Evolutionary conservation across 2,888 invertebrate species (phyloP), one percentile per base, ranked within the genome.

Genomic region (Chloroclysta siterata): DNA sequence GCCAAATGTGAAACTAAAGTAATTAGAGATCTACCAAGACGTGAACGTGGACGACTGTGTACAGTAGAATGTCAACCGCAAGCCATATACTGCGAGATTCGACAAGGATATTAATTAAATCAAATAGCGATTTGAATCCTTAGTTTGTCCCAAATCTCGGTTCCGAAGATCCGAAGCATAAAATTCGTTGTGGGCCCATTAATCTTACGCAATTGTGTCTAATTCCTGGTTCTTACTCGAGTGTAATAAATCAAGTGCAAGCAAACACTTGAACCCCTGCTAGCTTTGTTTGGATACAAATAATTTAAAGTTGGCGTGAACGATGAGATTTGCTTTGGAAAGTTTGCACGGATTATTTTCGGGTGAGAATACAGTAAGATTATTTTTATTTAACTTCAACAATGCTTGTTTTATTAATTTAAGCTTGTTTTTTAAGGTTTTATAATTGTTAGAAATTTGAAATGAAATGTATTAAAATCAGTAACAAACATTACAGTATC

Each of bases 131-230:
- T 60, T 53, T 47, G 15, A 47, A 48, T 48, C 41, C 44, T 11
- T 48, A 39, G 36, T 17, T 15, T 22, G 42, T 36, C 29, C 53
- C 47, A 80, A 84, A 83, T 80, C 83, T 82, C 73, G 72, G 73
- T 63, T 47, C 57, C 67, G 68, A 72, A 74, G 73, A 78, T 77
- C 71, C 72, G 73, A 76, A 78, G 81, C 83, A 81, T 84, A 82
- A 84, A 87, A 87, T 82, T 83, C 79, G 80, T 75, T 81, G 82
- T 82, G 81, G 82, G 68, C 75, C 76, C 85, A 87, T 88, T 88
- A 87, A 88, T 88, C 88, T 85, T 83, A 78, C 72, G 82, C 85
- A 87, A 85, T 85, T 87, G 85, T 87, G 83, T 84, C 84, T 86
- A 85, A 87, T 87, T 85, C 84, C 80, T 76, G 76, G 76, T 79